phyloP scores from a whole-genome alignment of 2,888 invertebrate genomes.

The Drosophila setosimentum region DNA sequence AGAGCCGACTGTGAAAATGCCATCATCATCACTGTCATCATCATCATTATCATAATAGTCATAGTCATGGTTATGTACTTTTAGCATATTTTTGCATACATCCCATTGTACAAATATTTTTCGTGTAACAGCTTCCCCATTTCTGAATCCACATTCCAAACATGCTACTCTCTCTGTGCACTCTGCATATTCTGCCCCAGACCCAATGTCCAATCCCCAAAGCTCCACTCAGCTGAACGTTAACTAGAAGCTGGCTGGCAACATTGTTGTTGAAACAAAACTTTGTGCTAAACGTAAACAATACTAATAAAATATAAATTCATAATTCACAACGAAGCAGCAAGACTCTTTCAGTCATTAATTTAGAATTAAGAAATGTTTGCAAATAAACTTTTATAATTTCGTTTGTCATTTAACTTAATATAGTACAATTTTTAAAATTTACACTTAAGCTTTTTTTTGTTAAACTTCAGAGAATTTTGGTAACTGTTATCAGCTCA shows the following conservation, averaged over 20 bases:
- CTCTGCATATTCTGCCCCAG: not conserved
- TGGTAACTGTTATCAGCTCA: not conserved
- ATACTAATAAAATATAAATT: slow-evolving; percentile 46
- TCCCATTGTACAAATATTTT: slow-evolving; percentile 77
- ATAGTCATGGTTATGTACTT: slow-evolving; percentile 35
- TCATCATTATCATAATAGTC: slow-evolving; percentile 27
- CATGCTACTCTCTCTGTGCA: slow-evolving; percentile 8
- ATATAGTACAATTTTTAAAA: not conserved
- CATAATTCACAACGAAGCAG: slow-evolving; percentile 15
- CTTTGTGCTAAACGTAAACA: slow-evolving; percentile 67
- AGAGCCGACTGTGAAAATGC: slow-evolving; percentile 32
- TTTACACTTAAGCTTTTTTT: not conserved
- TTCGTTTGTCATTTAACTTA: not conserved
- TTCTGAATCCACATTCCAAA: slow-evolving; percentile 43
- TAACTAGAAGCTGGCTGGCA: slow-evolving; percentile 42
- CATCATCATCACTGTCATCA: slow-evolving; percentile 25
- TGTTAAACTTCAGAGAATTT: not conserved
- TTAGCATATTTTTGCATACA: slow-evolving; percentile 66
- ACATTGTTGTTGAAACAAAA: slow-evolving; percentile 65
- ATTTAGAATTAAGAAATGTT: too few relatives aligned
- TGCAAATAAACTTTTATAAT: not conserved
- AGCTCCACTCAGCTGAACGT: slow-evolving; percentile 4
- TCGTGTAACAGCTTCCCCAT: slow-evolving; percentile 67
- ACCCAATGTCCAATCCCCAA: not conserved
- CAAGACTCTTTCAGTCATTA: slow-evolving; percentile 21